Percentiles rank a stretch among this genome's conserved stretches.
Conservation (phyloP, 1,140 invertebrate genomes). For the Lanistes nyassanus region DNA sequence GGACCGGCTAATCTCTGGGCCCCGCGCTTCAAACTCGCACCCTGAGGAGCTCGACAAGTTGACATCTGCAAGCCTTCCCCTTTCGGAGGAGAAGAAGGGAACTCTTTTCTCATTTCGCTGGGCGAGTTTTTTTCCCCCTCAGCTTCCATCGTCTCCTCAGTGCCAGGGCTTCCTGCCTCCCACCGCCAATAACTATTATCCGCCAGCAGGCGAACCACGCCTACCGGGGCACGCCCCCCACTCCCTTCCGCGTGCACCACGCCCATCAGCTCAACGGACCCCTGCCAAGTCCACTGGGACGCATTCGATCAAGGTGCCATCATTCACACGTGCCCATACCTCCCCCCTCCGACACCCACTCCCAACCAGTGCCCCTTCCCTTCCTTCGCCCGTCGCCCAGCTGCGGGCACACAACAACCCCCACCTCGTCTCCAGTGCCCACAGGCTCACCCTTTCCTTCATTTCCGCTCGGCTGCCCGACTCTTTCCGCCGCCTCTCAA, state of each 20-base stretch:
- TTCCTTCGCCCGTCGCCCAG: background rate
- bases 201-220: too few species aligned
- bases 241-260: background rate
- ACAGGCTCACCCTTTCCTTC: background rate
- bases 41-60: too few species aligned
- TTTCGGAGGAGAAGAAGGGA: too few species aligned
- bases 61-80: too few species aligned
- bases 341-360: background rate
- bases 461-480: background rate
- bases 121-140: too few species aligned
- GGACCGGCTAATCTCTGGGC: too few species aligned
- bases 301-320: background rate
- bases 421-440: background rate
- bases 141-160: slow-evolving; percentile 4
- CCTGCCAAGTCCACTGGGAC: background rate
- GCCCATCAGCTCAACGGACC: background rate
- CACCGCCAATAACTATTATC: background rate
- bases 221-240: background rate
- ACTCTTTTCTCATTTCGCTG: too few species aligned
- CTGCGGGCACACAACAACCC: background rate
- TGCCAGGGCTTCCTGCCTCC: background rate
- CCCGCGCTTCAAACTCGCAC: too few species aligned
- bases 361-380: background rate
- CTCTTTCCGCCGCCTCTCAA: too few species aligned
- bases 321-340: background rate